Evolutionary conservation across 2,113 vertebrate species (phyloP).

Genomic region (Nycticryphes semicollaris): DNA sequence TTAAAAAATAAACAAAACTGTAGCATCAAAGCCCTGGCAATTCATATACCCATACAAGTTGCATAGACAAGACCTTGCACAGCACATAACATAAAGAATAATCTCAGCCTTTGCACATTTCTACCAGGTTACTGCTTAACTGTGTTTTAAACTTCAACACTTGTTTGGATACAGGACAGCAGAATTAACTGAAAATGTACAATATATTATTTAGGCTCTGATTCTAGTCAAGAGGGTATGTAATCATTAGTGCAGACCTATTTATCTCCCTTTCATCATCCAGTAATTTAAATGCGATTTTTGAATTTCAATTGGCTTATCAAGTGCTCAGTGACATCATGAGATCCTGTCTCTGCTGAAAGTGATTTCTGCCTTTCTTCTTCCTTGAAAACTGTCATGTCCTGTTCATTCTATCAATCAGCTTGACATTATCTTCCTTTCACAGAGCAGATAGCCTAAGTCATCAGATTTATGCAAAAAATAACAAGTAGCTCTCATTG

Average conservation of each 20-base stretch:
- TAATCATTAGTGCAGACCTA: neutral
- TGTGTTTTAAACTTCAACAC: neutral
- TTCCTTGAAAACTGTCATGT: slow-evolving; percentile 27
- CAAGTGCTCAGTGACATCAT: slow-evolving; percentile 11
- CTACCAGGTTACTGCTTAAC: neutral
- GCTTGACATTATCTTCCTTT: slow-evolving; percentile 62
- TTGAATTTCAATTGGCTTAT: slow-evolving; percentile 41
- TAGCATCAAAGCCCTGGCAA: neutral
- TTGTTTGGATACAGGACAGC: neutral
- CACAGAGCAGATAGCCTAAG: slow-evolving; percentile 47
- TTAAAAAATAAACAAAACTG: neutral
- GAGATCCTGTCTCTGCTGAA: neutral
- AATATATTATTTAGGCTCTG: neutral
- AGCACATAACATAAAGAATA: neutral
- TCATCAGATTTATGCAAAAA: slow-evolving; percentile 67
- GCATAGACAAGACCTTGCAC: neutral
- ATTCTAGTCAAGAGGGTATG: slow-evolving; percentile 2
- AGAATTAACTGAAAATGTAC: neutral
- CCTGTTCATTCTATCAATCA: slow-evolving; percentile 57
- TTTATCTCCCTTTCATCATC: slow-evolving; percentile 22
- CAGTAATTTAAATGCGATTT: slow-evolving; percentile 45
- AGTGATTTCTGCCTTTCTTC: slow-evolving; percentile 15
- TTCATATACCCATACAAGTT: neutral
- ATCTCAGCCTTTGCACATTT: neutral
- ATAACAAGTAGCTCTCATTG: slow-evolving; percentile 33